A percentile compares a stretch with the other conserved stretches of the same genome.
These are phyloP conservation scores for Napeogenes inachia DNA, from an alignment of 2,888 invertebrate genomes.

Conservation along the genomic window DNA sequence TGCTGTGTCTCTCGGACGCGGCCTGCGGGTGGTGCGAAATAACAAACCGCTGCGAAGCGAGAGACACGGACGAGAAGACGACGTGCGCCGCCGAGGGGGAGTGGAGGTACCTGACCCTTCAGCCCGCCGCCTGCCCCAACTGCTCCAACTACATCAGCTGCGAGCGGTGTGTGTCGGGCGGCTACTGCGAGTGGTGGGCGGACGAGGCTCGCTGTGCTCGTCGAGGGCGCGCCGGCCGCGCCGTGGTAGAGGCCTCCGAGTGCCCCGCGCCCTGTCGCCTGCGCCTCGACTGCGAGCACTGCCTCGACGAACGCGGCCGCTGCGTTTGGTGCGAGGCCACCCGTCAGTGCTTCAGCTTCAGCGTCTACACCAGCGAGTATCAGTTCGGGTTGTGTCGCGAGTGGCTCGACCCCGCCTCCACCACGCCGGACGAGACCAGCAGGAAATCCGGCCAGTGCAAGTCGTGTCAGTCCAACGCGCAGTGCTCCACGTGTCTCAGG, in stretches of 20 bases:
- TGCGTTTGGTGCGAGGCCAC: conserved; percentile 98
- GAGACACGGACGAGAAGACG: conserved; percentile 81
- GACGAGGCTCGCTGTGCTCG: conserved; percentile 92
- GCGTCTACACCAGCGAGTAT: conserved; percentile 96
- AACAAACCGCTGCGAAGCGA: conserved; percentile 82
- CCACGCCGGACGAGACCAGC: conserved; percentile 52
- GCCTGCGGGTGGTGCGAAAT: conserved; percentile 95
- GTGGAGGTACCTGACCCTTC: conserved; percentile 89
- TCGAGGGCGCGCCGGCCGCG: conserved; percentile 84
- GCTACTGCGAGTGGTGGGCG: conserved; percentile 94
- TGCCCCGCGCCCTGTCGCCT: conserved; percentile 91
- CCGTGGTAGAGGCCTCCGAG: conserved; percentile 77
- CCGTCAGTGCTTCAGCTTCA: conserved; percentile 94
- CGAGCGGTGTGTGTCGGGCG: conserved; percentile 86
- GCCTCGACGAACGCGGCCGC: conserved; percentile 89
- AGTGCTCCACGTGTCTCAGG: conserved; percentile 87
- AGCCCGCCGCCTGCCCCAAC: conserved; percentile 89
- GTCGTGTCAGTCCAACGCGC: conserved; percentile 84
- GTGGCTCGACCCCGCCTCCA: conserved; percentile 91
- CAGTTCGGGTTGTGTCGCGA: conserved; percentile 95
- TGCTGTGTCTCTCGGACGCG: conserved; percentile 91
- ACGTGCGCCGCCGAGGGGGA: conserved; percentile 76
- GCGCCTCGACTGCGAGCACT: conserved; percentile 86
- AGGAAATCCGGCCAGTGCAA: conserved; percentile 84
- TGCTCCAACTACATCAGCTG: conserved; percentile 95